Evolutionary conservation across 1,140 invertebrate genomes (phyloP), one percentile per base, ranked within the genome.

Genomic region (Pseudomyrmex flavicornis): DNA sequence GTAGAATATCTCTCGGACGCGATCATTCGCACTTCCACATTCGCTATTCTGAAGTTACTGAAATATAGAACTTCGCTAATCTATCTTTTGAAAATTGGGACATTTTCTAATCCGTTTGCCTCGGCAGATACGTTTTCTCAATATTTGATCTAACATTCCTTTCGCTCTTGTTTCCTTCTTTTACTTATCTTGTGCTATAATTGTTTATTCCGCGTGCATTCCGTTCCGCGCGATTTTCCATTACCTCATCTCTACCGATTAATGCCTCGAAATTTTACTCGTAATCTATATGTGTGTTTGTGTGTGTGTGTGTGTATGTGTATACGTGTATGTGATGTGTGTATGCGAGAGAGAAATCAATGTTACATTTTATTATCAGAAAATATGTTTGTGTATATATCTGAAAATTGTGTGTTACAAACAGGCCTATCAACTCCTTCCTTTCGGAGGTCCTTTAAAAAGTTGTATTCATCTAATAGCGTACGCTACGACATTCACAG

Each of bases 381-480:
- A 74, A 89, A 91, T 87, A 86, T 17, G 72, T 88, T 74, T 83
- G 84, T 79, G 74, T 35, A 35, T 35, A 35, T 89, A 70, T 79
- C 69, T 15, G 88, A 87, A 86, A 88, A 86, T 85, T 89, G 73
- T 87, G 86, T 91, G 86, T 91, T 89, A 89, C 89, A 91, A 92
- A 91, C 88, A 91, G 89, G 87, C 83, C 88, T 91, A 35, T 89
- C 90, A 59, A 90, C 82, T 77, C 87, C 74, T 85, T 85, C 12
- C 74, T 85, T 85, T 12, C 50, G 63, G 86, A 88, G 82, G 76
- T 86, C 85, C 75, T 90, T 86, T 89, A 92, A 89, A 91, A 91
- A 92, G 76, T 93, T 93, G 91, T 88, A 91, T 90, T 90, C 74
- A 88, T 84, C 77, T 91, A 88, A 92, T 92, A 92, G 85, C 90